A percentile compares a stretch with the other conserved stretches of the same genome.
These are phyloP conservation scores for Chaetodon trifascialis DNA, from an alignment of 2,113 vertebrate species.

Conservation along the genomic window DNA sequence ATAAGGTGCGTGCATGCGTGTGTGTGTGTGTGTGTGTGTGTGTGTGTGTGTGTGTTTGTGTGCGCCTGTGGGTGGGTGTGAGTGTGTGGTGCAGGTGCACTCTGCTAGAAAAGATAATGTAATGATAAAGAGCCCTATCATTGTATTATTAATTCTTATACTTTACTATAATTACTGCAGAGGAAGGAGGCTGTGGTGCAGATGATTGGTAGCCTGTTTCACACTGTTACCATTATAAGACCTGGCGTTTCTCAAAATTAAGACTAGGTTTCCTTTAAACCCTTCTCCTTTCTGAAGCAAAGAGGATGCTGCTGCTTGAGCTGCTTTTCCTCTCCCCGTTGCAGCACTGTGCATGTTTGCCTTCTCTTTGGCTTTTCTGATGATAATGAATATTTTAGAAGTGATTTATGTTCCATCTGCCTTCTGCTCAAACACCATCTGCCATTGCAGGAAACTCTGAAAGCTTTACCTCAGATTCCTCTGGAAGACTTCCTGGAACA, in stretches of 20 bases:
- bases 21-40: neutral
- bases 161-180: slow-evolving; percentile 37
- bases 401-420: slow-evolving; percentile 79
- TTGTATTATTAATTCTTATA: slow-evolving; percentile 47
- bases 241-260: slow-evolving; percentile 27
- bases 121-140: slow-evolving; percentile 34
- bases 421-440: slow-evolving; percentile 78
- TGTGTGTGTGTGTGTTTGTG: too few species aligned
- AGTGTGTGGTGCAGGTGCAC: too few species aligned
- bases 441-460: slow-evolving; percentile 62
- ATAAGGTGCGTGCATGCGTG: slow-evolving; percentile 82
- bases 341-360: slow-evolving; percentile 54
- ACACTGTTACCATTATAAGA: slow-evolving; percentile 10
- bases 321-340: slow-evolving; percentile 45
- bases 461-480: slow-evolving; percentile 65
- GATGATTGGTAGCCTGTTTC: slow-evolving; percentile 27
- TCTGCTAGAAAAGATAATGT: slow-evolving; percentile 12
- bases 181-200: slow-evolving; percentile 6
- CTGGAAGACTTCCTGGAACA: slow-evolving; percentile 49
- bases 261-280: slow-evolving; percentile 25
- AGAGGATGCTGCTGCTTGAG: slow-evolving; percentile 54
- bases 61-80: too few species aligned
- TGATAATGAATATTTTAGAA: slow-evolving; percentile 76
- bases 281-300: slow-evolving; percentile 20
- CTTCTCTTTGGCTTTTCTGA: slow-evolving; percentile 63